A percentile compares a stretch with the other conserved stretches of the same genome.
Evolutionary conservation across 2,113 vertebrate species (phyloP).

Genomic region (Pseudopodoces humilis): DNA sequence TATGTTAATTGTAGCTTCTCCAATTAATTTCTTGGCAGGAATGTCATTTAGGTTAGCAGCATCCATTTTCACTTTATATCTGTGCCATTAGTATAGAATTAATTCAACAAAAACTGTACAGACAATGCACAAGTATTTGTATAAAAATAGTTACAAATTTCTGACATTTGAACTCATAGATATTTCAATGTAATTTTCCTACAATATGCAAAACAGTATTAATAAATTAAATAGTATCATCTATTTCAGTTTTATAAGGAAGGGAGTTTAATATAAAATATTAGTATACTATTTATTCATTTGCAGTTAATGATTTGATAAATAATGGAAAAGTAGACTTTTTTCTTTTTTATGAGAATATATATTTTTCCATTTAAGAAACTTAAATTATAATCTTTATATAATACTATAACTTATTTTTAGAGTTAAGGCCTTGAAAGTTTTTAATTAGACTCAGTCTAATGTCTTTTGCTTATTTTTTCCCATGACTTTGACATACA

Average conservation of each 20-base stretch:
- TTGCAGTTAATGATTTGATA: not conserved
- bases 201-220: not conserved
- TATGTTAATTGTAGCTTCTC: not conserved
- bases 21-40: not conserved
- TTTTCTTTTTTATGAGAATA: not conserved
- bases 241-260: not conserved
- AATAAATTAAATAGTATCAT: not conserved
- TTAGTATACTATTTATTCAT: not conserved
- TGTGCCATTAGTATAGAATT: not conserved
- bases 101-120: not conserved
- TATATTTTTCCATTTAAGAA: not conserved
- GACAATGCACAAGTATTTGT: not conserved
- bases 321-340: not conserved
- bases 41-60: not conserved
- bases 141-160: not conserved
- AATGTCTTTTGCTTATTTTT: not conserved
- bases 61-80: not conserved
- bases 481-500: accelerated
- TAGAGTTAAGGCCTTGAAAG: not conserved
- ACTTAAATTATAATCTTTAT: not conserved
- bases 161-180: not conserved
- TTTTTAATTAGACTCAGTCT: not conserved
- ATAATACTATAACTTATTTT: not conserved
- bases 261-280: not conserved
- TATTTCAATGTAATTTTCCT: not conserved